Evolutionary conservation across 2,113 vertebrate genomes (phyloP), one percentile per base, ranked within the genome.

Genomic region (Proterorhinus semilunaris): DNA sequence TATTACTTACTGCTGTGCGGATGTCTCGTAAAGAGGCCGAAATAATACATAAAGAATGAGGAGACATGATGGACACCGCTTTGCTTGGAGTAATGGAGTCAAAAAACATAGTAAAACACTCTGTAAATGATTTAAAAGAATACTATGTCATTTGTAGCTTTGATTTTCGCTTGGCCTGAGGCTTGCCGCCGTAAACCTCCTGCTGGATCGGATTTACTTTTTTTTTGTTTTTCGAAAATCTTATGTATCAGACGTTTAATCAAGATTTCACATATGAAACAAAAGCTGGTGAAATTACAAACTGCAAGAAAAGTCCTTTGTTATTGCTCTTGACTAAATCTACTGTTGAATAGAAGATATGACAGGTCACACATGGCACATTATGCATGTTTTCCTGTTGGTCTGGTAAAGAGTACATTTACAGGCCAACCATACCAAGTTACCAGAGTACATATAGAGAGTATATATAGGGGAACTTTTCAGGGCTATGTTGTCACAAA

Each of bases 51-150:
- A 43, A 15, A 68, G 59, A 53, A 69, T 21, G 61, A 44, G 8
- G 81, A 69, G 78, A 69, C 69, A 49, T 79, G 65, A 79, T 83
- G 75, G 43, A 69, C 10, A n/a, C n/a, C 64, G 54, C n/a, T 61
- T 43, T 61, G 44, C 44, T 36, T 68, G 42, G 8, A 45, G 63
- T 44, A 54, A 21, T 53, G 3, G 43, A 43, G 4, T 61, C 55
- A 9, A 36, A 15, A 49, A 62, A 65, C 55, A 66, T 46, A 53
- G 52, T 17, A 62, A 51, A 9, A 49, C 50, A 58, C 53, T 58
- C 2, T 42, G 51, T n/a, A 36, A 10, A 57, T 27, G 11, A 9
- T 9, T 55, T 55, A 55, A 27, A 55, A 16, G 16, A 27, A 17
- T 27, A 21, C n/a, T 11, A 21, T 55, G 17, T 11, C 5, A 6